phyloP scores from a whole-genome alignment of 2,113 vertebrate species.

The Hippopotamus amphibius region DNA sequence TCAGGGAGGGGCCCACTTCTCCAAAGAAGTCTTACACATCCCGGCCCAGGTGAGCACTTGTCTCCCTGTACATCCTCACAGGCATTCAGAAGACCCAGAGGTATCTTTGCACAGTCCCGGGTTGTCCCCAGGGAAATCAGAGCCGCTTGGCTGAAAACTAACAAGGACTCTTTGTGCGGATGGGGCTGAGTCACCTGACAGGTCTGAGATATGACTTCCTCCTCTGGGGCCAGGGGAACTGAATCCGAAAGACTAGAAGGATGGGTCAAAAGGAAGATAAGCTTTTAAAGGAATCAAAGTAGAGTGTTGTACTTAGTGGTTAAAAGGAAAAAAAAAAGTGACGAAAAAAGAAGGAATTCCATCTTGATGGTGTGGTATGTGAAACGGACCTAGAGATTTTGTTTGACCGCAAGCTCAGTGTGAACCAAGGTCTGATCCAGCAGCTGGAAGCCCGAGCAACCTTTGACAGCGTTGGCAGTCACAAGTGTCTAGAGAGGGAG shows the following conservation, averaged over 20 bases:
- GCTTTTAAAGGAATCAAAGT: background rate
- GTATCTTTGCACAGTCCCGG: background rate
- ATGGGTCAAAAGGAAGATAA: slow-evolving; percentile 48
- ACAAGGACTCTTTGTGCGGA: slow-evolving; percentile 58
- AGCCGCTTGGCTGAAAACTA: background rate
- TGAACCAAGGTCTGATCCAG: background rate
- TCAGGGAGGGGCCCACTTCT: background rate
- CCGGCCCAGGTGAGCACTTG: background rate
- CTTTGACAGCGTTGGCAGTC: background rate
- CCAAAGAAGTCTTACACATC: background rate
- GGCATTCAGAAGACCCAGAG: background rate
- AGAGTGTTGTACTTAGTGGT: background rate
- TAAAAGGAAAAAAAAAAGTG: background rate
- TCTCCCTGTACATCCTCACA: background rate
- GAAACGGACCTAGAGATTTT: background rate
- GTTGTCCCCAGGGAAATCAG: background rate
- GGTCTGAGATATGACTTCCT: slow-evolving; percentile 59
- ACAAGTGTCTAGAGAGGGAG: background rate
- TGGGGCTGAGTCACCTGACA: slow-evolving; percentile 34
- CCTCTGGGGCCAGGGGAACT: background rate
- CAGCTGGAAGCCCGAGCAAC: background rate
- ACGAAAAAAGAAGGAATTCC: background rate
- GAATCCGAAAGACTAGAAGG: slow-evolving; percentile 31
- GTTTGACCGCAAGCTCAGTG: background rate
- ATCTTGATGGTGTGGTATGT: background rate